Conservation (phyloP, 2,797 vertebrate species). For the Lerista edwardsae region DNA sequence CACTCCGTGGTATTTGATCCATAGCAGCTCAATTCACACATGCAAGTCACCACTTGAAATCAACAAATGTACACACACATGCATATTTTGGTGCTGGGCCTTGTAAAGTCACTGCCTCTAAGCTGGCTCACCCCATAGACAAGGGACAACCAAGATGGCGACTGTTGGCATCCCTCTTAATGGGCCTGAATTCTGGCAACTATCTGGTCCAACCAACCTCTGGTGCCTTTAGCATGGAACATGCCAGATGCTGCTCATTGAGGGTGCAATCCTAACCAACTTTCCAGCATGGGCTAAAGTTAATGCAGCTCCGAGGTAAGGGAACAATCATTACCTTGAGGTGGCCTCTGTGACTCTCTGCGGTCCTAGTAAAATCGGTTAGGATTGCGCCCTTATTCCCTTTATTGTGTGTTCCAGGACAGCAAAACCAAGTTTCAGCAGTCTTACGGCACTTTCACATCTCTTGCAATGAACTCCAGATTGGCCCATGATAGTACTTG, state of each 20-base stretch:
- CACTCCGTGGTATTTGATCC: background rate
- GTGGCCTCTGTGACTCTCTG: too few relatives aligned
- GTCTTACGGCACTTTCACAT: background rate
- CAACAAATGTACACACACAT: background rate
- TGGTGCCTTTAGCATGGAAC: background rate
- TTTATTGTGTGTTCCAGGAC: background rate
- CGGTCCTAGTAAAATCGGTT: too few relatives aligned
- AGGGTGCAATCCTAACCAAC: too few relatives aligned
- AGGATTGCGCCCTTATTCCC: too few relatives aligned
- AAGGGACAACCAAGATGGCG: background rate
- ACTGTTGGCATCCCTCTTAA: background rate
- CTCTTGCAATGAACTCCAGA: background rate
- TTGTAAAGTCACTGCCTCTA: background rate
- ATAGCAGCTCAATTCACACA: background rate
- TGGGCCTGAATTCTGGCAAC: fast-evolving
- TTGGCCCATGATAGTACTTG: background rate
- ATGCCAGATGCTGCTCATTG: background rate
- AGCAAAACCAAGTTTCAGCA: fast-evolving
- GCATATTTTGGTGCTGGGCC: background rate
- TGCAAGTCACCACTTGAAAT: background rate
- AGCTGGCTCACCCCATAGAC: background rate
- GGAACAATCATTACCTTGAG: too few relatives aligned
- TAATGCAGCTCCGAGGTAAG: too few relatives aligned
- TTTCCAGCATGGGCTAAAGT: too few relatives aligned
- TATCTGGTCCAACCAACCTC: background rate